Conservation (phyloP, 2,888 invertebrate genomes). For the Drosophila eohydei region DNA sequence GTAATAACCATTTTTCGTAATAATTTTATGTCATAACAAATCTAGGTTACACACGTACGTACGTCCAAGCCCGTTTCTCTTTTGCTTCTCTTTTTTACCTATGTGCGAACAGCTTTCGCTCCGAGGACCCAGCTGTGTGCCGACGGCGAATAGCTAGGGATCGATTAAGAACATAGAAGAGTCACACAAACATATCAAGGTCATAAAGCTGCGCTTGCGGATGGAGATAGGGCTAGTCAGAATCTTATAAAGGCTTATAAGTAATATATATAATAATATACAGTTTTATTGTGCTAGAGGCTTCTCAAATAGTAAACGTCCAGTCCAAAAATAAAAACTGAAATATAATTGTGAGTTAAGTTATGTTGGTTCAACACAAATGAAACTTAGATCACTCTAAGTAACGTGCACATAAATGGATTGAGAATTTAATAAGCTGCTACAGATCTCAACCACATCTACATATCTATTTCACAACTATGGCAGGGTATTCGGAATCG, state of each 20-base stretch:
- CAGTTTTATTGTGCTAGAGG: too few species aligned
- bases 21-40: conserved; percentile 83
- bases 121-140: conserved; percentile 3
- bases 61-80: conserved; percentile 18
- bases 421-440: too few species aligned
- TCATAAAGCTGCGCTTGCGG: neutral
- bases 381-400: too few species aligned
- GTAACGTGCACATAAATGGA: too few species aligned
- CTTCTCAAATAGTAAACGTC: too few species aligned
- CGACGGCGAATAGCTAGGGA: neutral
- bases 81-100: conserved; percentile 3
- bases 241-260: neutral
- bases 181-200: neutral
- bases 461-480: neutral
- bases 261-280: too few species aligned
- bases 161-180: neutral
- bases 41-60: conserved; percentile 72
- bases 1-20: conserved; percentile 83
- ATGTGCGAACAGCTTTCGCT: neutral
- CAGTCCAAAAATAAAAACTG: too few species aligned
- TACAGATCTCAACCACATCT: neutral
- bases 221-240: neutral
- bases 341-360: too few species aligned
- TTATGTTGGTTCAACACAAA: too few species aligned
- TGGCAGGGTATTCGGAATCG: neutral